Conservation (phyloP, 2,113 vertebrate genomes). For the Leiothrix lutea region DNA sequence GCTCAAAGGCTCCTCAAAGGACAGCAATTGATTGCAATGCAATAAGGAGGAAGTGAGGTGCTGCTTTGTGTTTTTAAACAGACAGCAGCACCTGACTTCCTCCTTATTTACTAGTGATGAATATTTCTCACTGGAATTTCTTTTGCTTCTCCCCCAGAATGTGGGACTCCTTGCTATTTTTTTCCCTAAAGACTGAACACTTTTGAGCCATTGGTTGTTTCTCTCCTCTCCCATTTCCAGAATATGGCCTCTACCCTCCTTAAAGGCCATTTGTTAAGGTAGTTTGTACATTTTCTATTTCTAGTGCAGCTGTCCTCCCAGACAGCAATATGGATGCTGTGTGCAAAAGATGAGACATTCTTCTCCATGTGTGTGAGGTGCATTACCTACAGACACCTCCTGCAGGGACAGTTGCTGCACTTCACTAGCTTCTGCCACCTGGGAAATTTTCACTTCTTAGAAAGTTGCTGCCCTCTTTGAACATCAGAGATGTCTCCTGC, state of each 20-base stretch:
- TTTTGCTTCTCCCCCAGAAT: background rate
- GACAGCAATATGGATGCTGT: background rate
- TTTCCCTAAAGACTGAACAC: background rate
- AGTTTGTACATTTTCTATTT: background rate
- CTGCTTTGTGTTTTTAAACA: too few species aligned
- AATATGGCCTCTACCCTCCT: background rate
- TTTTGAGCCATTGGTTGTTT: background rate
- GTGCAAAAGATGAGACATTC: background rate
- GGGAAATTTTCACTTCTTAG: background rate
- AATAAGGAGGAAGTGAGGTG: too few species aligned
- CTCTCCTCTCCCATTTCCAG: background rate
- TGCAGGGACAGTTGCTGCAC: background rate
- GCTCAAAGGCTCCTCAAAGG: background rate
- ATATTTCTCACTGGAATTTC: background rate
- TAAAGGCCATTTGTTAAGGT: background rate
- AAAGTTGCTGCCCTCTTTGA: background rate
- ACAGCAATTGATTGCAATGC: fast-evolving
- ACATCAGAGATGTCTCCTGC: background rate
- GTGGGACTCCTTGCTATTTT: background rate
- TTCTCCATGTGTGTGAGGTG: fast-evolving
- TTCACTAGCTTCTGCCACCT: background rate
- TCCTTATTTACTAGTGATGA: background rate
- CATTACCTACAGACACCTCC: background rate
- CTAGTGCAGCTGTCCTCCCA: background rate
- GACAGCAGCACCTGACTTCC: background rate